Conservation (phyloP, 2,888 invertebrate genomes). For the Zygogramma bicolorata region DNA sequence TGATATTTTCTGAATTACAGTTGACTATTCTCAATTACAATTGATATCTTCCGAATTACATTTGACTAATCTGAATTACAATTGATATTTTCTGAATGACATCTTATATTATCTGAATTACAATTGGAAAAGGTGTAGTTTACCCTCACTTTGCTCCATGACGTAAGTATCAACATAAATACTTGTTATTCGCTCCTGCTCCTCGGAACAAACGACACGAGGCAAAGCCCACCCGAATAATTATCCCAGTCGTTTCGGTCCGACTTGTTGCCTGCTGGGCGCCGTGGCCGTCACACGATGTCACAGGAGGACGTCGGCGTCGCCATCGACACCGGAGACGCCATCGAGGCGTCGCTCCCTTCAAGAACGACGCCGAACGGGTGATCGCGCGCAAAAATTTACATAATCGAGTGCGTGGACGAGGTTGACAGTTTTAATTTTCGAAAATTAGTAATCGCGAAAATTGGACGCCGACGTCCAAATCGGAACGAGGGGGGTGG, state of each 20-base stretch:
- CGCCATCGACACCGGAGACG: conserved; percentile 7
- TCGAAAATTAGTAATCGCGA: not conserved
- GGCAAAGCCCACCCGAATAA: not conserved
- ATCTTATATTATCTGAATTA: too few species aligned
- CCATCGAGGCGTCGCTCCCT: conserved; percentile 7
- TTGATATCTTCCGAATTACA: too few species aligned
- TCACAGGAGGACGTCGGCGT: conserved; percentile 24
- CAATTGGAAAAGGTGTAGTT: too few species aligned
- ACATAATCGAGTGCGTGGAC: conserved; percentile 12
- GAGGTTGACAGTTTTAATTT: conserved; percentile 6
- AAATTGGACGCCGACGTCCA: not conserved
- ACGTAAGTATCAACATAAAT: too few species aligned
- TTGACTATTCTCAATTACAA: too few species aligned
- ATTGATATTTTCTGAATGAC: too few species aligned
- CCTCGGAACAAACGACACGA: too few species aligned
- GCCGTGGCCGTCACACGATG: conserved; percentile 26
- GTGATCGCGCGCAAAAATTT: conserved; percentile 18
- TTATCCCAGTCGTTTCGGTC: not conserved
- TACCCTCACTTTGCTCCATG: too few species aligned
- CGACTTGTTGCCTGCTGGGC: conserved; percentile 19
- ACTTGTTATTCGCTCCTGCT: too few species aligned
- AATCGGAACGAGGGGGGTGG: not conserved
- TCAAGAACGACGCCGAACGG: not conserved
- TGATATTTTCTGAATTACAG: too few species aligned
- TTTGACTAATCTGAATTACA: too few species aligned